A percentile compares a stretch with the other conserved stretches of the same genome.
These are phyloP conservation scores for Portunus trituberculatus DNA, from an alignment of 1,140 invertebrate genomes.

Conservation along the genomic window DNA sequence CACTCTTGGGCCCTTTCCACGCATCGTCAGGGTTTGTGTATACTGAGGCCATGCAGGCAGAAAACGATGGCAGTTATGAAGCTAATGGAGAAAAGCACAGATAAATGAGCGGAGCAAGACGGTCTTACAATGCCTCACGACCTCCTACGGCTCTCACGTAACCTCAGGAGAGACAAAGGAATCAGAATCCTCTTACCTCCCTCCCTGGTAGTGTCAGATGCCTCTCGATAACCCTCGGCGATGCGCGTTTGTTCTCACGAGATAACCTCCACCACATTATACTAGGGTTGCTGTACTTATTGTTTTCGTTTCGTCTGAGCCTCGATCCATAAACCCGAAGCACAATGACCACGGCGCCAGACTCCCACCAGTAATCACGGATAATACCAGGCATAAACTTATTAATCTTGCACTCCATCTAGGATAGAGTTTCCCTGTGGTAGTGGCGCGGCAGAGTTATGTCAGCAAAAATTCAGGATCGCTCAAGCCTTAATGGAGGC, in stretches of 20 bases:
- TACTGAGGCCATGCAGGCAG: not conserved
- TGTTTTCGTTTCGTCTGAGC: not conserved
- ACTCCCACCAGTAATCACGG: not conserved
- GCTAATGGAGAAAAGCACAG: not conserved
- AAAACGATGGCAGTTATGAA: not conserved
- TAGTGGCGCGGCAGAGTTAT: not conserved
- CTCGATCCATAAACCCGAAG: not conserved
- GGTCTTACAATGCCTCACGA: not conserved
- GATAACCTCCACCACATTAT: constrained; percentile 11
- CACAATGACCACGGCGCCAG: not conserved
- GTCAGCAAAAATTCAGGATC: not conserved
- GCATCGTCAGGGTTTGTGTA: not conserved
- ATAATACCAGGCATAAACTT: not conserved
- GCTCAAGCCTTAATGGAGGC: too few relatives aligned
- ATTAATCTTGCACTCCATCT: not conserved
- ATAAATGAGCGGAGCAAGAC: not conserved
- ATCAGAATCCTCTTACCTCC: constrained; percentile 11
- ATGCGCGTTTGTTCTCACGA: constrained; percentile 1
- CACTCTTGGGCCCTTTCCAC: not conserved
- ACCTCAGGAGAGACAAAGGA: constrained; percentile 1
- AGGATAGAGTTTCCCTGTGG: not conserved
- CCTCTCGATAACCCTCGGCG: constrained; percentile 1
- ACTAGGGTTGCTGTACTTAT: not conserved
- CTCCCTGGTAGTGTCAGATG: constrained; percentile 10
- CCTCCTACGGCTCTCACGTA: not conserved